Evolutionary conservation across 64 coral and sea anemone genomes (phyloP), one percentile per base, ranked within the genome.

Genomic region (Hydrozoanthus tunicans): DNA sequence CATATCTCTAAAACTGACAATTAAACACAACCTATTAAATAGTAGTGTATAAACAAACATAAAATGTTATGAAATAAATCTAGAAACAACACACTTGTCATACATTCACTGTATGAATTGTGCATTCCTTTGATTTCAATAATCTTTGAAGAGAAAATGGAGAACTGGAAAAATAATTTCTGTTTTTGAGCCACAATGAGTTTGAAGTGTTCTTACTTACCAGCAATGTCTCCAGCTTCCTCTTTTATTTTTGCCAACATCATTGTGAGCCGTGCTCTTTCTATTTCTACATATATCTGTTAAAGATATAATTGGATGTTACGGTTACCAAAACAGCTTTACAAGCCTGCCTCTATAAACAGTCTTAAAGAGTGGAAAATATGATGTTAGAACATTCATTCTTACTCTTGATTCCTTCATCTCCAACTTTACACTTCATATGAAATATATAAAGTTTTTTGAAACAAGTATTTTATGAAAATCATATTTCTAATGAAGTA

Each of bases 221-320:
- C 90, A 93, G 91, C 71, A 72, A 92, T 90, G 70, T 98, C 90
- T 54, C 94, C 96, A 68, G 95, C 89, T 62, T 95, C 89, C 89
- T 98, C 96, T 64, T 98, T 98, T 17, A 98, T 95, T 67, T 93
- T 89, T 77, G 96, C 91, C 62, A 98, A 88, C 86, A 93, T 98
- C 85, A 88, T 95, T 55, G 94, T 98, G 7, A 98, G 90, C 17
- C 96, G 76, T 43, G 96, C 96, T 60, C 96, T 98, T 82, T 98
- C 96, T 76, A 98, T 93, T 89, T 98, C 96, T 58, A 98, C 91
- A 91, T 98, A 98, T 25, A 98, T 95, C 96, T 98, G 82, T 32
- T 88, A 17, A 72, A 56, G 11, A 57, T 3, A 71, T 20, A n/a
- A 79, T 17, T 54, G 15, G 26, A 61, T 62, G 14, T 1, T 23